phyloP scores from a whole-genome alignment of 2,797 vertebrate species.

The Argya squamiceps region DNA sequence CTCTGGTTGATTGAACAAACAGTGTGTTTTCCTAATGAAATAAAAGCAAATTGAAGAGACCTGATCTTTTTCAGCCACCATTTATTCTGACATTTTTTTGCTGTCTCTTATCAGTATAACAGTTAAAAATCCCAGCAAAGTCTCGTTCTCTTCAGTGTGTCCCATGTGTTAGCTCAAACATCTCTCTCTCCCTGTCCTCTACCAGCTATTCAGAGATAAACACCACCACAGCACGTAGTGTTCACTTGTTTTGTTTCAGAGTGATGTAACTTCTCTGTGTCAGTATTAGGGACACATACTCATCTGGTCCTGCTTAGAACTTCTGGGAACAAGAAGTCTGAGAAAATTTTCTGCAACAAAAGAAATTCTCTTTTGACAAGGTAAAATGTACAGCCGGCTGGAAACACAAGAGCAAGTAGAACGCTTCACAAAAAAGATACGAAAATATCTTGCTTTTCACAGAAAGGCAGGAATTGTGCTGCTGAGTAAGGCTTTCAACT shows the following conservation, averaged over 20 bases:
- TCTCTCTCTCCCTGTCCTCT: neutral
- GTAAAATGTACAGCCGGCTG: neutral
- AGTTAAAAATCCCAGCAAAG: neutral
- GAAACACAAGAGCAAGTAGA: neutral
- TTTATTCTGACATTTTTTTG: constrained; percentile 28
- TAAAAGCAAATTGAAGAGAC: constrained; percentile 4
- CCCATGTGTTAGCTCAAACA: neutral
- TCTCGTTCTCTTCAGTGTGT: neutral
- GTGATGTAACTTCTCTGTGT: neutral
- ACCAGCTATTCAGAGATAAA: neutral
- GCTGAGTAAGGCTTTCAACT: neutral
- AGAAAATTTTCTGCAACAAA: neutral
- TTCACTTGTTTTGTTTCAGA: neutral
- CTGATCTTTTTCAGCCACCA: neutral
- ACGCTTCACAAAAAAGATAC: neutral
- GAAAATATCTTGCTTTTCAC: neutral
- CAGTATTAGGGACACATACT: neutral
- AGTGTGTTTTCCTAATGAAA: constrained; percentile 15
- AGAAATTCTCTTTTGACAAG: neutral
- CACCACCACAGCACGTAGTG: too few relatives aligned
- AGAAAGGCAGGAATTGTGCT: neutral
- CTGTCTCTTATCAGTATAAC: neutral
- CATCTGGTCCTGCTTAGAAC: neutral
- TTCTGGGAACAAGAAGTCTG: neutral
- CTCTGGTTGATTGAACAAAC: neutral